Conservation (phyloP, 2,888 invertebrate species). For the Parnassius smintheus region DNA sequence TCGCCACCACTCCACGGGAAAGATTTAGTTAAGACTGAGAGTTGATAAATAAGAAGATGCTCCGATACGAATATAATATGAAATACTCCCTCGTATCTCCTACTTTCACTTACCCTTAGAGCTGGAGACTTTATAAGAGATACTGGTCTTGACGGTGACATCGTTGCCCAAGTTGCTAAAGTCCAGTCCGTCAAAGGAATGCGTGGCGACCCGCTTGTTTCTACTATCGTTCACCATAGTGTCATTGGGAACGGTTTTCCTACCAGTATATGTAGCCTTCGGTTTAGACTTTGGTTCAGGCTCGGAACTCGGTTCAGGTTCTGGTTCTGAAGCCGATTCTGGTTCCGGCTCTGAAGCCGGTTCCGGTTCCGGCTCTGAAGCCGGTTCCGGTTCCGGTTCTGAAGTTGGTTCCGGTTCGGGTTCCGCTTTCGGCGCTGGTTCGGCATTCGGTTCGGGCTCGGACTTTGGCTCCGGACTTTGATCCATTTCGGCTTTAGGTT, state of each 20-base stretch:
- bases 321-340: slow-evolving; percentile 44
- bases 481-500: slow-evolving; percentile 36
- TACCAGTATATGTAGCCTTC: slow-evolving; percentile 18
- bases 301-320: slow-evolving; percentile 54
- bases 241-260: slow-evolving; percentile 58
- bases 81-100: no score
- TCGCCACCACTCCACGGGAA: no score
- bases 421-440: slow-evolving; percentile 47
- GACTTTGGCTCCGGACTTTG: slow-evolving; percentile 43
- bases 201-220: slow-evolving; percentile 81
- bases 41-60: no score
- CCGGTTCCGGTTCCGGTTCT: slow-evolving; percentile 48
- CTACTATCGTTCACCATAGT: slow-evolving; percentile 60
- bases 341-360: slow-evolving; percentile 46
- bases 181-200: slow-evolving; percentile 67
- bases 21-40: no score
- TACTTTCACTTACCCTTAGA: slow-evolving; percentile 58
- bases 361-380: slow-evolving; percentile 40
- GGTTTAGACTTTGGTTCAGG: slow-evolving; percentile 65
- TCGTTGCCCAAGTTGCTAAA: slow-evolving; percentile 79
- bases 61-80: no score
- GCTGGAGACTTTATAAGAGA: slow-evolving; percentile 88
- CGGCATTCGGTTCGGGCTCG: slow-evolving; percentile 43
- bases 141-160: slow-evolving; percentile 89
- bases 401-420: slow-evolving; percentile 45